A percentile compares a stretch with the other conserved stretches of the same genome.
phyloP scores from a whole-genome alignment of 2,113 vertebrate genomes.

The Mustelus asterias region DNA sequence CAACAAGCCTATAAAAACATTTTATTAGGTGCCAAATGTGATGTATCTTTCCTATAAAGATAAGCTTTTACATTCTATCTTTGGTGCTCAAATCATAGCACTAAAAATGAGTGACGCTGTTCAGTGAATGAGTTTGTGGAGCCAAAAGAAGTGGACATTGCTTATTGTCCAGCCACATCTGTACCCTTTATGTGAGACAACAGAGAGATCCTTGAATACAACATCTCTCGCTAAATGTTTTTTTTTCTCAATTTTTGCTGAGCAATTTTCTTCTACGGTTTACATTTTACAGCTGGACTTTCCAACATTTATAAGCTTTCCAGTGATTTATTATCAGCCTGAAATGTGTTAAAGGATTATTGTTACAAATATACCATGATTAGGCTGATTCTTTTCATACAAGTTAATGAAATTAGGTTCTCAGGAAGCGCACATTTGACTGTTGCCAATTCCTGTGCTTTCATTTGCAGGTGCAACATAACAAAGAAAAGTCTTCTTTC shows the following conservation, averaged over 20 bases:
- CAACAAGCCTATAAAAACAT: not conserved
- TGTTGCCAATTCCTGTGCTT: not conserved
- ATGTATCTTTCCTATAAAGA: not conserved
- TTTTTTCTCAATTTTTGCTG: not conserved
- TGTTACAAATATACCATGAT: not conserved
- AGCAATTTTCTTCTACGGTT: not conserved
- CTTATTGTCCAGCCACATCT: not conserved
- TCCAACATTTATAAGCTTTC: not conserved
- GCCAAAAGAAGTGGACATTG: not conserved
- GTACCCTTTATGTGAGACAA: not conserved
- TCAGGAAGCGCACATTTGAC: not conserved
- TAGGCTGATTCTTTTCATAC: not conserved
- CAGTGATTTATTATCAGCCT: not conserved
- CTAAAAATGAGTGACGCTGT: not conserved
- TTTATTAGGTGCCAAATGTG: not conserved
- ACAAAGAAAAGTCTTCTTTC: not conserved
- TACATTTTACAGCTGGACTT: not conserved
- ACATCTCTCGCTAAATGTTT: not conserved
- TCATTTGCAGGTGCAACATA: not conserved
- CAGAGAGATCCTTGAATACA: not conserved
- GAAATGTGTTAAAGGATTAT: not conserved
- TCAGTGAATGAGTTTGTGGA: not conserved
- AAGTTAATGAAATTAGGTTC: not conserved
- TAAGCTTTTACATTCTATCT: too few relatives aligned
- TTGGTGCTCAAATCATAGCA: not conserved